These are phyloP conservation scores for Galleria mellonella DNA, from an alignment of 1,140 invertebrate species.

Conservation along the genomic window DNA sequence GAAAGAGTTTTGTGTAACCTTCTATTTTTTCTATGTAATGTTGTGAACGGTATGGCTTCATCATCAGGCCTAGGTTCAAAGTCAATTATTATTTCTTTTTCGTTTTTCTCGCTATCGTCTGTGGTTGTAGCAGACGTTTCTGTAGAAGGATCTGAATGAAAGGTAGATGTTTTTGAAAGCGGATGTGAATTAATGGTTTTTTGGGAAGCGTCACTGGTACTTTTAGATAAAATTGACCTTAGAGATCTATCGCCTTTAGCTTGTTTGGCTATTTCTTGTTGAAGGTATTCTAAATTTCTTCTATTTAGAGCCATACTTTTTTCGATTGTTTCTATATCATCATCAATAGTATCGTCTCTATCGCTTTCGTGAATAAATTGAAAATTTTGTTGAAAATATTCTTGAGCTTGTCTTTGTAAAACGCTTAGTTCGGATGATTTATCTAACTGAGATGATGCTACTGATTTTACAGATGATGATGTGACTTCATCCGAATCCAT, in stretches of 20 bases:
- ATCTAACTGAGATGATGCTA: constrained; percentile 59
- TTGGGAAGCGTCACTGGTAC: constrained; percentile 61
- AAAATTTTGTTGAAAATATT: constrained; percentile 73
- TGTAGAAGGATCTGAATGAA: constrained; percentile 70
- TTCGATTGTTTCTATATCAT: constrained; percentile 70
- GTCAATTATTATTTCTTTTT: constrained; percentile 89
- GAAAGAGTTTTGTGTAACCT: constrained; percentile 85
- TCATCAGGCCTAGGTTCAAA: constrained; percentile 85
- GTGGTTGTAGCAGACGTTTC: constrained; percentile 69
- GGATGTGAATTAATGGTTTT: constrained; percentile 58
- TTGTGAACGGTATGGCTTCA: constrained; percentile 74
- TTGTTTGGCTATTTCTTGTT: constrained; percentile 72
- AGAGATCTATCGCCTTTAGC: constrained; percentile 54
- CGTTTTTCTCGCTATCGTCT: constrained; percentile 77
- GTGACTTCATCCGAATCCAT: constrained; percentile 63
- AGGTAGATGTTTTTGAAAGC: constrained; percentile 69
- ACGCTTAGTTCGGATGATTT: constrained; percentile 63
- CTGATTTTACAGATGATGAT: constrained; percentile 58
- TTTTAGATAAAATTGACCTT: constrained; percentile 60
- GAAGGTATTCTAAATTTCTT: constrained; percentile 69
- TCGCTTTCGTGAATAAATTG: constrained; percentile 73
- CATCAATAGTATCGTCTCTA: constrained; percentile 70
- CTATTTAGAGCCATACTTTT: constrained; percentile 72
- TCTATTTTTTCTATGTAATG: constrained; percentile 72
- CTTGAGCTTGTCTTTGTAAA: constrained; percentile 63